These are phyloP conservation scores for Timema cristinae DNA, from an alignment of 2,888 invertebrate species.

Conservation along the genomic window DNA sequence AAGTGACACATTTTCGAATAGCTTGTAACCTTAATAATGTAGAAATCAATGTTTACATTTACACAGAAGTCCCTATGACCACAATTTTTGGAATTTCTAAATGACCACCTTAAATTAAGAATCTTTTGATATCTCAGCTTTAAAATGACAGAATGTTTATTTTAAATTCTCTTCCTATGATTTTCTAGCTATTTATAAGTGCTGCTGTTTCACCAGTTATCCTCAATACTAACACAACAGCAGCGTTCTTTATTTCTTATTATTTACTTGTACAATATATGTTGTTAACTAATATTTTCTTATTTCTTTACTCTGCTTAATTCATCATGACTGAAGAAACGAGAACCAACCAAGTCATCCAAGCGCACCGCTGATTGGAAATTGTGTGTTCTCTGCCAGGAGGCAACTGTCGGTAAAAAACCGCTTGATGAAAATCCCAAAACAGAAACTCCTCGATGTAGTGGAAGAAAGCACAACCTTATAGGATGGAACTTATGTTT, in stretches of 20 bases:
- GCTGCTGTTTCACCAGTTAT: neutral
- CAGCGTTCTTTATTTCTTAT: neutral
- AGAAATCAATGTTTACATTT: no score
- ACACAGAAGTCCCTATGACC: no score
- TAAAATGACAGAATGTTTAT: neutral
- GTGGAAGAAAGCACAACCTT: constrained; percentile 1
- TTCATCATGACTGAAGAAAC: neutral
- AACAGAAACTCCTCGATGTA: neutral
- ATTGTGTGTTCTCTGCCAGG: neutral
- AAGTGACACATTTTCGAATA: no score
- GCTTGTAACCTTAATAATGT: no score
- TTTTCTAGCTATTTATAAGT: neutral
- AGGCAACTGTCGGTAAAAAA: neutral
- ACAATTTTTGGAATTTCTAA: no score
- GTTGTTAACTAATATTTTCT: neutral
- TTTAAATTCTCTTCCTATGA: neutral
- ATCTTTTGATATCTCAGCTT: no score
- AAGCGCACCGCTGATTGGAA: neutral
- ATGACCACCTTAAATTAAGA: no score
- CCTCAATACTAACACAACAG: neutral
- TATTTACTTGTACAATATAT: neutral
- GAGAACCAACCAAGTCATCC: neutral
- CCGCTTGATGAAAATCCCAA: neutral
- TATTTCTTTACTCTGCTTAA: neutral
- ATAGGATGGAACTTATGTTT: neutral